Base-by-base conservation (phyloP, 2,797 vertebrate species). In the Dallia pectoralis region DNA sequence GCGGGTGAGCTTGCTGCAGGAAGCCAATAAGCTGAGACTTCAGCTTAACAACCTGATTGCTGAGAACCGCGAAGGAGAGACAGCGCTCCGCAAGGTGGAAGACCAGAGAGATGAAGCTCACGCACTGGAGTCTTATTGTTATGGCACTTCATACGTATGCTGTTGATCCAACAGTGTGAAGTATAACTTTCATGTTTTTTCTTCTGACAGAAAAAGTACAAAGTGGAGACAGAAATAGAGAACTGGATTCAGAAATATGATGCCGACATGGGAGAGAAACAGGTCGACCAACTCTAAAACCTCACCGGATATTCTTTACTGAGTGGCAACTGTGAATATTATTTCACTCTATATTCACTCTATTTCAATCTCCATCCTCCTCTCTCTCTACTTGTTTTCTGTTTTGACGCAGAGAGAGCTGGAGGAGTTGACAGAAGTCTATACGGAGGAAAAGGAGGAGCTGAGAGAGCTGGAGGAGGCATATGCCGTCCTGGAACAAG, bases 241-340 rank as follows among this genome's bases (percentile, higher is more conserved):
- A 90, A 92, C 79, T 92, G 95, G 93, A 86, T 97, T 74, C 90
- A 94, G 84, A 93, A 87, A 61, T 98, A 97, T 0, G 94, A 98
- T 9, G 44, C 16, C 0, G 90, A 96, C 78, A 95, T 98, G 82
- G 73, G 77, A 77, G 91, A 94, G 82, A 94, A 91, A 72, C 94
- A 98, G 96, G 97, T 97, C 1, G 44, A 67, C 74, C 51, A 18
- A 7, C 25, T 4, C 11, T 71, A 40, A 64, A 25, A n/a, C 53
- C 9, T 32, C 30, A 73, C 44, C 25, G 30, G n/a, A 68, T 7
- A 44, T 16, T 14, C 29, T 64, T 7, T 22, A 27, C 11, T 40
- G 30, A 18, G 27, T 64, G 44, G 29, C 9, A 29, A 47, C 70
- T 44, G 2, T 49, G 18, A 71, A 4, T 1, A 22, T 22, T 19